A percentile compares a stretch with the other conserved stretches of the same genome.
Conservation (phyloP, 2,797 vertebrate species). For the Margarornis squamiger region DNA sequence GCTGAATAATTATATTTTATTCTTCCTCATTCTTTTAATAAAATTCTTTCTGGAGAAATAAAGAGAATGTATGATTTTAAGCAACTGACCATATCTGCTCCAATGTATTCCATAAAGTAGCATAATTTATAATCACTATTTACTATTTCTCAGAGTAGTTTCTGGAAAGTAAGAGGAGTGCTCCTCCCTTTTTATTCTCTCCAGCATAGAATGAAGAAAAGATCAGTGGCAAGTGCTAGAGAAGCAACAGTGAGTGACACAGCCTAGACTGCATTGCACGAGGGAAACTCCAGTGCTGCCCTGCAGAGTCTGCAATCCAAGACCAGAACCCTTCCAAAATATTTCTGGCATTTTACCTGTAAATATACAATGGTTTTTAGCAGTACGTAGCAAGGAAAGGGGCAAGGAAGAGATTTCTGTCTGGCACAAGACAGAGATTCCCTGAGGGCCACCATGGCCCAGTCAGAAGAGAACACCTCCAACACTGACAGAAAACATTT, state of each 20-base stretch:
- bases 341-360: neutral
- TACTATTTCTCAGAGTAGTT: neutral
- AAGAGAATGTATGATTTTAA: neutral
- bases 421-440: neutral
- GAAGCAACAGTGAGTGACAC: neutral
- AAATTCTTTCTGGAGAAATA: neutral
- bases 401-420: neutral
- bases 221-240: neutral
- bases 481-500: neutral
- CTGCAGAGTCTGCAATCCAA: neutral
- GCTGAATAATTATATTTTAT: neutral
- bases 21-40: neutral
- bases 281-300: neutral
- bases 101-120: neutral
- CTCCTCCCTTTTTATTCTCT: neutral
- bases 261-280: fast-evolving
- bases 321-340: neutral
- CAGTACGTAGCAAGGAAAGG: neutral
- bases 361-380: neutral
- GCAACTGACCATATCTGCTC: neutral
- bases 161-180: neutral
- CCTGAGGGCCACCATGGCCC: too few relatives aligned
- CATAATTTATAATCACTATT: neutral
- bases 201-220: neutral
- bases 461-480: neutral